Evolutionary conservation across 2,888 invertebrate genomes (phyloP).

Genomic region (Sussaba pulchella): DNA sequence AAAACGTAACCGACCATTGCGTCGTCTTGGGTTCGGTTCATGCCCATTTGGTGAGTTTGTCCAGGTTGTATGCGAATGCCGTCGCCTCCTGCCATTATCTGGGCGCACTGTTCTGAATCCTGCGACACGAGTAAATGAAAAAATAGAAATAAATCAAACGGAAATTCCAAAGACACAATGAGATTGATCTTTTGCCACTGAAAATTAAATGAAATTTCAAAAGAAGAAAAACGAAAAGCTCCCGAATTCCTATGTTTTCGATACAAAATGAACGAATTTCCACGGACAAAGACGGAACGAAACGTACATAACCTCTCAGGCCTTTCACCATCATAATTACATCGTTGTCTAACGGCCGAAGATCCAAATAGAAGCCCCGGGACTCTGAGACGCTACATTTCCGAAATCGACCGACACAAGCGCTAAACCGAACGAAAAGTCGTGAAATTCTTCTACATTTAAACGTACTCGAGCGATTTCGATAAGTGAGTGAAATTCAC

Average conservation of each 20-base stretch:
- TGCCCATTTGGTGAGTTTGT: slow-evolving; percentile 82
- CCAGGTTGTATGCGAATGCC: slow-evolving; percentile 82
- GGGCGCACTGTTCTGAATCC: slow-evolving; percentile 82
- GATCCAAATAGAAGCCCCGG: slow-evolving; percentile 21
- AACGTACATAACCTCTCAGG: slow-evolving; percentile 66
- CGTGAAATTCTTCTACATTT: neutral
- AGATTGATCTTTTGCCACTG: too few species aligned
- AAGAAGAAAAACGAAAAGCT: too few species aligned
- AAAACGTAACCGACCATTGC: slow-evolving; percentile 97
- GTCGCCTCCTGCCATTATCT: slow-evolving; percentile 83
- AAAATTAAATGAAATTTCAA: too few species aligned
- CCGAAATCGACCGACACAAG: slow-evolving; percentile 8
- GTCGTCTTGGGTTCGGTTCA: slow-evolving; percentile 90
- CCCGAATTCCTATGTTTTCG: too few species aligned
- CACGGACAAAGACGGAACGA: slow-evolving; percentile 17
- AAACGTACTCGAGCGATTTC: neutral
- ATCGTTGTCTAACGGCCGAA: slow-evolving; percentile 55
- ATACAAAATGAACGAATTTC: neutral
- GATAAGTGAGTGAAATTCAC: neutral
- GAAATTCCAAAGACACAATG: neutral
- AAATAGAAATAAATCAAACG: neutral
- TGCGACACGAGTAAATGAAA: slow-evolving; percentile 64
- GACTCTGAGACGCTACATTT: slow-evolving; percentile 25
- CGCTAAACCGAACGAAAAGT: too few species aligned
- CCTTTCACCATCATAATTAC: slow-evolving; percentile 60